Conservation (phyloP, 2,888 invertebrate genomes). For the Sphaeridia pumilis region DNA sequence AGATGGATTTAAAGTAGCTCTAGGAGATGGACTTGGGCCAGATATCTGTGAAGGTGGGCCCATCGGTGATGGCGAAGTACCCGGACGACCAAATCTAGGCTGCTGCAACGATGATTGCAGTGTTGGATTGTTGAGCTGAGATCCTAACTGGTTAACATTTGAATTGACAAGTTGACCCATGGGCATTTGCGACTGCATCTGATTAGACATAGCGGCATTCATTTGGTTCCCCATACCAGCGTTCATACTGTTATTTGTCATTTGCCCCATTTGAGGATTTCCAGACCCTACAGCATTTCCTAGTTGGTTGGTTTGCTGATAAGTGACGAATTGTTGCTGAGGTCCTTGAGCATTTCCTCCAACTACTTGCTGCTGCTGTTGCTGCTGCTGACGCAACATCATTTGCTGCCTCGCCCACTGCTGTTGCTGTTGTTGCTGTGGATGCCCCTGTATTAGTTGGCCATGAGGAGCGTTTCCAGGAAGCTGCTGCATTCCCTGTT, state of each 20-base stretch:
- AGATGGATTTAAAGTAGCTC: constrained; percentile 35
- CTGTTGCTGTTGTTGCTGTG: constrained; percentile 42
- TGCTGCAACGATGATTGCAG: constrained; percentile 35
- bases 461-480: no score
- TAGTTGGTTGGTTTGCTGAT: constrained; percentile 37
- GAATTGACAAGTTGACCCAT: constrained; percentile 34
- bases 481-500: constrained; percentile 29
- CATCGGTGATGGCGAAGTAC: constrained; percentile 35
- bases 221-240: constrained; percentile 33
- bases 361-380: constrained; percentile 39
- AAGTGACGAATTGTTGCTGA: constrained; percentile 40
- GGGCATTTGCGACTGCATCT: constrained; percentile 34
- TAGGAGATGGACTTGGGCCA: constrained; percentile 35
- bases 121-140: constrained; percentile 30
- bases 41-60: constrained; percentile 36
- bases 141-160: constrained; percentile 27
- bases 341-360: constrained; percentile 38
- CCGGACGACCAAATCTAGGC: constrained; percentile 32
- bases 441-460: constrained; percentile 36
- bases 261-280: constrained; percentile 25
- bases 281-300: constrained; percentile 37
- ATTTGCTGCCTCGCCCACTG: constrained; percentile 38
- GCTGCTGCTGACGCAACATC: constrained; percentile 41
- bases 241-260: constrained; percentile 24
- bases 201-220: constrained; percentile 25